Conservation (phyloP, 2,888 invertebrate genomes). For the Ichneumoninae sp. region DNA sequence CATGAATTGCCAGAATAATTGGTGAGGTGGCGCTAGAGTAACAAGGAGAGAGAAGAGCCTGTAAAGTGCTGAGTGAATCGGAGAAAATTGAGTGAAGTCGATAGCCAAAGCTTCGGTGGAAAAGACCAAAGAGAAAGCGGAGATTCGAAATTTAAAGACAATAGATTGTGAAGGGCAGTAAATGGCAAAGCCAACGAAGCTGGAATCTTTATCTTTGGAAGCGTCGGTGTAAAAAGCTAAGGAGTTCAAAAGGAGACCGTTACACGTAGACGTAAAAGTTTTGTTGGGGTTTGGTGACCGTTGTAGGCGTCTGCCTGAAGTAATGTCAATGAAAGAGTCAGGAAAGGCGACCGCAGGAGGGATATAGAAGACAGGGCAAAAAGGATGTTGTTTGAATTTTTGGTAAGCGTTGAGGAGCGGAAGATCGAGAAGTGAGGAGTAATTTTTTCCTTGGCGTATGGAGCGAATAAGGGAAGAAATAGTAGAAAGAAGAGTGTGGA, state of each 20-base stretch:
- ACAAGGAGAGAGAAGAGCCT: not conserved
- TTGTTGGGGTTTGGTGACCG: not conserved
- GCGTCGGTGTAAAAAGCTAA: constrained; percentile 7
- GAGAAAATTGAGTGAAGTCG: not conserved
- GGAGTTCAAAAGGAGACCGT: not conserved
- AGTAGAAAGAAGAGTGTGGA: not conserved
- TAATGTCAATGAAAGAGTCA: not conserved
- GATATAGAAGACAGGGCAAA: not conserved
- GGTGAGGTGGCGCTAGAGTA: not conserved
- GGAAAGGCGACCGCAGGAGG: not conserved
- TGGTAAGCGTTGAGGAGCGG: not conserved
- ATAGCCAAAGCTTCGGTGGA: constrained; percentile 24
- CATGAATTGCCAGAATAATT: not conserved
- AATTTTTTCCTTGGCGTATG: not conserved
- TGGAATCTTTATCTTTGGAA: not conserved
- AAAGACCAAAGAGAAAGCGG: constrained; percentile 27
- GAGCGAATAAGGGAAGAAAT: not conserved
- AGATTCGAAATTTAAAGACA: constrained; percentile 2
- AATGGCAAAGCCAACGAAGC: not conserved
- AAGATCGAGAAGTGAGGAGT: not conserved
- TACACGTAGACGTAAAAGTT: not conserved
- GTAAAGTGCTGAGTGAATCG: constrained; percentile 13
- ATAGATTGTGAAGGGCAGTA: constrained; percentile 10
- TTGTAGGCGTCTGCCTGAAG: too few relatives aligned
- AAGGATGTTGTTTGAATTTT: not conserved